A percentile compares a stretch with the other conserved stretches of the same genome.
Conservation (phyloP, 2,113 vertebrate genomes). For the Atlantisia rogersi region DNA sequence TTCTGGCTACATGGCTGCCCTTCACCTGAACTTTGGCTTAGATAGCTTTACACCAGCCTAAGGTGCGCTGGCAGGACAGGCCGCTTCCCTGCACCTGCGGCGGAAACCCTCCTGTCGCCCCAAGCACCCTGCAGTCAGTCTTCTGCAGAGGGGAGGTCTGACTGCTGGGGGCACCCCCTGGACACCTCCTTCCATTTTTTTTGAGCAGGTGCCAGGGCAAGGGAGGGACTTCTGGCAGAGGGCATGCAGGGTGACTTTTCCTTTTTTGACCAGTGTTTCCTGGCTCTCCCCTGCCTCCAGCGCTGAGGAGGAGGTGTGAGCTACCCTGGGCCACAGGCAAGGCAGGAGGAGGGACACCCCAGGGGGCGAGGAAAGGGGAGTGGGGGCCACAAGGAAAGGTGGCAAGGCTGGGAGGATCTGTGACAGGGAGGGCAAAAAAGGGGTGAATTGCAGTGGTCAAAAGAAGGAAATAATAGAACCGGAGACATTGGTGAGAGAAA, state of each 20-base stretch:
- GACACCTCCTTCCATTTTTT: background rate
- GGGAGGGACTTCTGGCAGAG: background rate
- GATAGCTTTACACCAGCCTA: slow-evolving; percentile 59
- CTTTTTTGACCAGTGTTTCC: slow-evolving; percentile 28
- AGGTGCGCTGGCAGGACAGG: background rate
- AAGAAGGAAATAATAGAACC: background rate
- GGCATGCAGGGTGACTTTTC: background rate
- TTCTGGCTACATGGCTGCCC: slow-evolving; percentile 86
- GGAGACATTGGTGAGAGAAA: background rate
- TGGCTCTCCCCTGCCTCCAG: slow-evolving; percentile 24
- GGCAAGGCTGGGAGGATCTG: background rate
- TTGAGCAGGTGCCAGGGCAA: background rate
- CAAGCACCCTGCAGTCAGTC: rapidly evolving
- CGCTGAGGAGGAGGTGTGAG: background rate
- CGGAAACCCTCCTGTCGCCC: background rate
- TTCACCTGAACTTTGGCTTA: slow-evolving; percentile 97
- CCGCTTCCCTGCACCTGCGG: background rate
- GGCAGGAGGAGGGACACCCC: background rate
- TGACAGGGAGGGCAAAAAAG: background rate
- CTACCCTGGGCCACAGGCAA: background rate
- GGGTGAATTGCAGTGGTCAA: rapidly evolving
- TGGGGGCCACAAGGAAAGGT: background rate
- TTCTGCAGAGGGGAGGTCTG: background rate
- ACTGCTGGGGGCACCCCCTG: background rate
- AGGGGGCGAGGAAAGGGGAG: background rate